These are phyloP conservation scores for Eudyptes chrysolophus DNA, from an alignment of 2,113 vertebrate species.

Conservation along the genomic window DNA sequence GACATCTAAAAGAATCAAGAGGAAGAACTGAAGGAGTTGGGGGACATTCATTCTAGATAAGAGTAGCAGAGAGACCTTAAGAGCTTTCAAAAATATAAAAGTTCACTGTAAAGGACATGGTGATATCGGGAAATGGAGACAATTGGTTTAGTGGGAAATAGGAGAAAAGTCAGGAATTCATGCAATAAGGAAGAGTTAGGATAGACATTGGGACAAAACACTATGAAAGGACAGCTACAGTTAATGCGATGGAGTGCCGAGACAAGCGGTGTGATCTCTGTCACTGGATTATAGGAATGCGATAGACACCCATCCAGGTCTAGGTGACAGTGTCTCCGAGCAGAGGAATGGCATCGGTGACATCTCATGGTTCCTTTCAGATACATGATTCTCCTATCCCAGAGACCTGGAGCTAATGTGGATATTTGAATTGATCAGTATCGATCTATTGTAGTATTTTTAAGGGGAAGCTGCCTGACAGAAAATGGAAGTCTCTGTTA, in stretches of 20 bases:
- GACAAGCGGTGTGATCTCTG: not conserved
- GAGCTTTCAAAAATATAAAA: not conserved
- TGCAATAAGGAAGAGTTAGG: not conserved
- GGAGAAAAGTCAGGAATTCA: not conserved
- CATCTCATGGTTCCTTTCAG: not conserved
- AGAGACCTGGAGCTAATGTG: not conserved
- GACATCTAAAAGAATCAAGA: not conserved
- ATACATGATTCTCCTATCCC: not conserved
- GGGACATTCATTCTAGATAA: not conserved
- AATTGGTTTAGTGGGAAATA: not conserved
- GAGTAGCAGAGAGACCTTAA: not conserved
- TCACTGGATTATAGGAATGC: not conserved
- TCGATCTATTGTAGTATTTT: not conserved
- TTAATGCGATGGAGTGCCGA: fast-evolving
- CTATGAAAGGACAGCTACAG: not conserved
- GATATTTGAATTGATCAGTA: not conserved
- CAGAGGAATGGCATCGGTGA: not conserved
- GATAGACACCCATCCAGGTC: not conserved
- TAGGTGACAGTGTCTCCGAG: not conserved
- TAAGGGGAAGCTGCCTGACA: not conserved
- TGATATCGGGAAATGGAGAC: fast-evolving
- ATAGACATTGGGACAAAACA: not conserved
- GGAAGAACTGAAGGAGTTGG: not conserved
- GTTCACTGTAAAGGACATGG: not conserved
- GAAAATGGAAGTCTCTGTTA: not conserved